Base-by-base conservation (phyloP, 2,888 invertebrate species). In the Clepsis dumicolana region DNA sequence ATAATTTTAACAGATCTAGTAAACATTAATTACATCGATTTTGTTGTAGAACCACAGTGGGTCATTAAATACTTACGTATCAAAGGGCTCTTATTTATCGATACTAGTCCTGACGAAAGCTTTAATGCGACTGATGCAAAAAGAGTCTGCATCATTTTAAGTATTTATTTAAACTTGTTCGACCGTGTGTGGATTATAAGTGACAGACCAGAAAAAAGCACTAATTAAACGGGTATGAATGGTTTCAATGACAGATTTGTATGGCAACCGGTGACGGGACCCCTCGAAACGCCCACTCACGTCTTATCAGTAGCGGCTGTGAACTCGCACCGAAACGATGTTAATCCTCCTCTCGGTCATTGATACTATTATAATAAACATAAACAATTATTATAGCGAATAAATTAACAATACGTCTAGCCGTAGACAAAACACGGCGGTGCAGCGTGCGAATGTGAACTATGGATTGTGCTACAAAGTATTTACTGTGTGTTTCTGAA, bases 331-430 rank as follows among this genome's bases (percentile, higher is more conserved):
- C 67, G 57, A 68, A 68, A 68, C 57, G 56, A 63, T 57, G 67
- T 63, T 68, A 68, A 68, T 68, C 67, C 67, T 21, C 56, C 50
- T 24, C 29, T 50, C 62, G 67, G 67, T 63, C 67, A 63, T 67
- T 67, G 67, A 50, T 67, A 62, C 67, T 54, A 66, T 35, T 38
- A 59, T 50, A 62, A 67, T 67, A 62, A 56, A 50, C 67, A 67
- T 67, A 50, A 67, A 57, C 52, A 63, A n/a, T 59, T 68, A 64
- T 64, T 64, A 54, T 66, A 68, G 63, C 38, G 63, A 63, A 68
- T 68, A 59, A 63, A 68, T 63, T 63, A 59, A 67, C 35, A 41
- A 54, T 54, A 18, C 41, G 62, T 61, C 44, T 54, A 66, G 66
- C 62, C 27, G 62, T 50, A 67, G 67, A 63, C 67, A 52, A 50